These are phyloP conservation scores for Euglossa dilemma DNA, from an alignment of 1,140 invertebrate species.

Conservation along the genomic window DNA sequence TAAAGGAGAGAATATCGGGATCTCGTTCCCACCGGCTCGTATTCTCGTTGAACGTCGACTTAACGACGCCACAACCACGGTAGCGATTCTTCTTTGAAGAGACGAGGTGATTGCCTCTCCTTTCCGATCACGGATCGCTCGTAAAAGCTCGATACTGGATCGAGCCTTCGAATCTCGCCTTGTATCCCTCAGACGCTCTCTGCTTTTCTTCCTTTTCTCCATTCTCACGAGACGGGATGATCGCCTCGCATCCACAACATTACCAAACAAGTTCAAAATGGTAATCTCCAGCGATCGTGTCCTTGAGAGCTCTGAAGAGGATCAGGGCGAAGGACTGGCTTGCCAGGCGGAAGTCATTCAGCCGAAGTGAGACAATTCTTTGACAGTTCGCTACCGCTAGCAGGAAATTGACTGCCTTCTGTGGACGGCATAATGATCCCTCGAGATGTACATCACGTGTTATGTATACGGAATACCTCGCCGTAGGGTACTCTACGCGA, in stretches of 20 bases:
- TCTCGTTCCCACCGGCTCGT: conserved; percentile 70
- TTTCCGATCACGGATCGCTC: conserved; percentile 67
- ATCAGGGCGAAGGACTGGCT: conserved; percentile 16
- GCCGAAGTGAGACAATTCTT: conserved; percentile 60
- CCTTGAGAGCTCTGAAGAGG: conserved; percentile 38
- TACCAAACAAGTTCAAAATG: conserved; percentile 64
- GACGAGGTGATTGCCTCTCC: conserved; percentile 60
- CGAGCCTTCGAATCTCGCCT: conserved; percentile 46
- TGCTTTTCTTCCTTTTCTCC: conserved; percentile 17
- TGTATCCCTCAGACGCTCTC: conserved; percentile 4
- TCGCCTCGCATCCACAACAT: conserved; percentile 49
- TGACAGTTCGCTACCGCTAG: conserved; percentile 49
- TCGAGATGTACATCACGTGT: conserved; percentile 48
- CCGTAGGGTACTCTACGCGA: not conserved
- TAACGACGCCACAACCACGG: conserved; percentile 65
- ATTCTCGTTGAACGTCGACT: conserved; percentile 67
- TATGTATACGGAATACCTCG: conserved; percentile 28
- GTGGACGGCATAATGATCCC: conserved; percentile 61
- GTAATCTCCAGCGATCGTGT: conserved; percentile 55
- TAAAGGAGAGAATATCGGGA: conserved; percentile 15
- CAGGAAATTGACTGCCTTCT: conserved; percentile 53
- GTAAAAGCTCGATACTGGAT: conserved; percentile 66
- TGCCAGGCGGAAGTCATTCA: conserved; percentile 61
- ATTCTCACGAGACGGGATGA: conserved; percentile 54
- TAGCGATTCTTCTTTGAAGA: conserved; percentile 53